These are phyloP conservation scores for Cotesia vestalis DNA, from an alignment of 1,140 invertebrate species.

Conservation along the genomic window DNA sequence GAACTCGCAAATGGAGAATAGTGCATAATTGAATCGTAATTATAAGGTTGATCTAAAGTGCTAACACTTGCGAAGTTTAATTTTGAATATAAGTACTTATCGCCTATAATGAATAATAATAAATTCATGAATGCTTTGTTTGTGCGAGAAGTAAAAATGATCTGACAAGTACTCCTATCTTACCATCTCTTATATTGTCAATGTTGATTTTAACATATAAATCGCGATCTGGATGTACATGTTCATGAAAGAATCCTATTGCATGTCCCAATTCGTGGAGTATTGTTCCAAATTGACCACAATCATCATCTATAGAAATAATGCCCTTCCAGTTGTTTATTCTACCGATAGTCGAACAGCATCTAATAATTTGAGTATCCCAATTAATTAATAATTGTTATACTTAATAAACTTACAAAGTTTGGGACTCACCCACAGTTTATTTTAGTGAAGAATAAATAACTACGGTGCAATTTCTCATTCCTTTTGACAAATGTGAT, in stretches of 20 bases:
- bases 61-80: conserved; percentile 92
- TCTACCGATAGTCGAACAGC: conserved; percentile 98
- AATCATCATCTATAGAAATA: conserved; percentile 98
- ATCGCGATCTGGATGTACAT: conserved; percentile 96
- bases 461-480: conserved; percentile 88
- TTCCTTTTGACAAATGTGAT: conserved; percentile 95
- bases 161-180: conserved; percentile 86
- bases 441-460: conserved; percentile 95
- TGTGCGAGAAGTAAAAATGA: too few species aligned
- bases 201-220: conserved; percentile 91
- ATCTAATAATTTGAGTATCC: conserved; percentile 69
- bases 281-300: conserved; percentile 99
- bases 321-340: conserved; percentile 95
- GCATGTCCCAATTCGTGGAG: conserved; percentile 99
- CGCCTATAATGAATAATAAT: too few species aligned
- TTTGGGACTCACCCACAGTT: conserved; percentile 86
- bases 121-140: too few species aligned
- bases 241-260: conserved; percentile 98
- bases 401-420: background rate
- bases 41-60: conserved; percentile 93
- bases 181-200: conserved; percentile 93
- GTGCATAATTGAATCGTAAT: conserved; percentile 99
- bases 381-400: too few species aligned
- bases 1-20: conserved; percentile 98
- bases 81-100: too few species aligned